Evolutionary conservation across 30 jellyfish, hydroid and myxozoan species (phyloP).

Genomic region (Aurelia aurita): DNA sequence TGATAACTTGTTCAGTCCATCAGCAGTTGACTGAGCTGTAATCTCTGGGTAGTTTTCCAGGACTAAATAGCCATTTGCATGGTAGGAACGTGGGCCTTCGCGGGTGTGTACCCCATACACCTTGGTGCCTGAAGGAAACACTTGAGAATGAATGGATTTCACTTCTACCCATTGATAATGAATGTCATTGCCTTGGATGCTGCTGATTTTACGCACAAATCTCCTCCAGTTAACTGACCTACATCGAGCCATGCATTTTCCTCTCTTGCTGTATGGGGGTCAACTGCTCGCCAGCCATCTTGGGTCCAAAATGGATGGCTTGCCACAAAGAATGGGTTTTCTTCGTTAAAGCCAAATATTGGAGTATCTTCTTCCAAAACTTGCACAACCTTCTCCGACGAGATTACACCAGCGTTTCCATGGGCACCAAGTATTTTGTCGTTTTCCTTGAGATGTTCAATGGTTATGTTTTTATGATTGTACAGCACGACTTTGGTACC

Average conservation of each 20-base stretch:
- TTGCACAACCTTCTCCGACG: slow-evolving; percentile 53
- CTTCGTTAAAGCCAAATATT: slow-evolving; percentile 54
- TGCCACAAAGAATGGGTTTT: slow-evolving; percentile 42
- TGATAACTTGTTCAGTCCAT: slow-evolving; percentile 52
- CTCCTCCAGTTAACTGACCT: slow-evolving; percentile 69
- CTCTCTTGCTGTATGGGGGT: slow-evolving; percentile 50
- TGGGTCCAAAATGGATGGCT: slow-evolving; percentile 79
- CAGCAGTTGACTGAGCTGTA: slow-evolving; percentile 32
- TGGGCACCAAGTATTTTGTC: slow-evolving; percentile 20
- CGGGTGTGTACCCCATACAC: slow-evolving; percentile 60
- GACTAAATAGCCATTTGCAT: slow-evolving; percentile 67
- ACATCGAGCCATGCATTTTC: slow-evolving; percentile 67
- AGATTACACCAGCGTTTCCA: slow-evolving; percentile 36
- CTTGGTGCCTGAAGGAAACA: slow-evolving; percentile 47
- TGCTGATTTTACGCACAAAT: slow-evolving; percentile 37
- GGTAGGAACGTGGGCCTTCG: slow-evolving; percentile 69
- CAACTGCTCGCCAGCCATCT: slow-evolving; percentile 74
- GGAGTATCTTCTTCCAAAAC: slow-evolving; percentile 20
- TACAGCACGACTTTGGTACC: slow-evolving; percentile 23
- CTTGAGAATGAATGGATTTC: slow-evolving; percentile 24
- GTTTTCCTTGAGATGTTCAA: slow-evolving; percentile 27
- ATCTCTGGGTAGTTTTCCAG: slow-evolving; percentile 57
- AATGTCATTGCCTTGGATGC: slow-evolving; percentile 4
- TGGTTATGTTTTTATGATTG: background rate
- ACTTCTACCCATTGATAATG: slow-evolving; percentile 44